Evolutionary conservation across 2,797 vertebrate species (phyloP).

Genomic region (Sphenopsis melanotis): DNA sequence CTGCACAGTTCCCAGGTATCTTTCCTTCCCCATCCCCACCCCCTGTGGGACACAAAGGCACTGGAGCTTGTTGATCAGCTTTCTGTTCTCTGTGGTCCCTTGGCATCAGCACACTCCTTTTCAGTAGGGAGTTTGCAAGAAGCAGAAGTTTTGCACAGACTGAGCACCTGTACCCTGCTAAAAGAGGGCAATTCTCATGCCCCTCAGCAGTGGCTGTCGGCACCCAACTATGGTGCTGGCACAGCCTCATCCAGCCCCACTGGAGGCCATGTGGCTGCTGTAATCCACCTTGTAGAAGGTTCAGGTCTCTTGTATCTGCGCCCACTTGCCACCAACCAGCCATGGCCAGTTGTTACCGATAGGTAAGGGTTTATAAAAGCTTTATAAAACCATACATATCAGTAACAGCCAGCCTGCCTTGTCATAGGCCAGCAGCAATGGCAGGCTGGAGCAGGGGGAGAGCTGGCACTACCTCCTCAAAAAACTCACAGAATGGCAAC

Average conservation of each 20-base stretch:
- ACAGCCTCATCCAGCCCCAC: background rate
- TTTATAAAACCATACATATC: background rate
- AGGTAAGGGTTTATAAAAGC: background rate
- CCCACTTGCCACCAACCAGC: background rate
- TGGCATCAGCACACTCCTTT: background rate
- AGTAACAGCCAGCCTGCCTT: background rate
- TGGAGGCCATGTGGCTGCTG: rapidly evolving
- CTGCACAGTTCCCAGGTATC: background rate
- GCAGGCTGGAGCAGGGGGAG: background rate
- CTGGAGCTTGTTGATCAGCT: background rate
- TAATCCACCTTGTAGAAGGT: background rate
- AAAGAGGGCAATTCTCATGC: background rate
- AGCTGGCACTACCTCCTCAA: background rate
- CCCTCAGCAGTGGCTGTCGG: background rate
- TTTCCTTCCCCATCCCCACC: background rate
- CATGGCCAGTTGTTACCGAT: rapidly evolving
- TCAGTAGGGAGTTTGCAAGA: background rate
- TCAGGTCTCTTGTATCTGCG: background rate
- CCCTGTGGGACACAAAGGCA: background rate
- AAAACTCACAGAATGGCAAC: background rate
- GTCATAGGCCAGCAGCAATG: background rate
- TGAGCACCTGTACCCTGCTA: background rate
- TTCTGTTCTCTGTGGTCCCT: background rate
- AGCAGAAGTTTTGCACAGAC: background rate
- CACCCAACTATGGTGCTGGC: background rate